Conservation (phyloP, 2,797 vertebrate species). For the Labroides dimidiatus region DNA sequence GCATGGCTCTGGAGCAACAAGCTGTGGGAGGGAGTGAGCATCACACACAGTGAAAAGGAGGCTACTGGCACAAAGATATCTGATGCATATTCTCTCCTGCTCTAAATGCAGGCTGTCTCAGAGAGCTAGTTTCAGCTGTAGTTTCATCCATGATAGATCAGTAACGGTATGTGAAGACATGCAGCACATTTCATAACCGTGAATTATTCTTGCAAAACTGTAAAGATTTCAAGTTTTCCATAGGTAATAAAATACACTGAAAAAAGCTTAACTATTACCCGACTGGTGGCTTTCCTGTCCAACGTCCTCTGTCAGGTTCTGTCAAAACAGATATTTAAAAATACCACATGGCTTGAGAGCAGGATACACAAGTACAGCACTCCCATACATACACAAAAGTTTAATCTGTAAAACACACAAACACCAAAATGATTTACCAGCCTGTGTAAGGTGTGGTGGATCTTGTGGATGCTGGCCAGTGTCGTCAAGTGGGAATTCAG, state of each 20-base stretch:
- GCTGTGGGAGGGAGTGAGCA: conserved; percentile 75
- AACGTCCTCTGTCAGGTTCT: conserved; percentile 99
- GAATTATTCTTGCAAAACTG: not conserved
- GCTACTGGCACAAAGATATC: not conserved
- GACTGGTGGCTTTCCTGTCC: conserved; percentile 94
- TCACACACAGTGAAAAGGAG: conserved; percentile 17
- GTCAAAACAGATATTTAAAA: conserved; percentile 51
- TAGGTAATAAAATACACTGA: not conserved
- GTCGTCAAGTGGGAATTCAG: conserved; percentile 99
- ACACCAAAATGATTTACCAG: conserved; percentile 88
- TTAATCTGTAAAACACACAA: conserved; percentile 6
- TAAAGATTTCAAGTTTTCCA: not conserved
- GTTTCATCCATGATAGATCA: not conserved
- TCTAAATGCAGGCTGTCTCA: not conserved
- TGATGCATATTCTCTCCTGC: not conserved
- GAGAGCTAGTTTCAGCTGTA: not conserved
- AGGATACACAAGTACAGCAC: conserved; percentile 10
- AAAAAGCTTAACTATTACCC: conserved; percentile 82
- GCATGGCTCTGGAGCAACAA: conserved; percentile 98
- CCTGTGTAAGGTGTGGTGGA: conserved; percentile 99
- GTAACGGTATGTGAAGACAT: not conserved
- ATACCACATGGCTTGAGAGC: conserved; percentile 17
- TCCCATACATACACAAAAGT: conserved; percentile 8
- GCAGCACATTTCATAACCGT: not conserved
- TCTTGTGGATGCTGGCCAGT: conserved; percentile 99